phyloP scores from a whole-genome alignment of 92 coral and sea anemone genomes.

The Parazoanthus darwini region DNA sequence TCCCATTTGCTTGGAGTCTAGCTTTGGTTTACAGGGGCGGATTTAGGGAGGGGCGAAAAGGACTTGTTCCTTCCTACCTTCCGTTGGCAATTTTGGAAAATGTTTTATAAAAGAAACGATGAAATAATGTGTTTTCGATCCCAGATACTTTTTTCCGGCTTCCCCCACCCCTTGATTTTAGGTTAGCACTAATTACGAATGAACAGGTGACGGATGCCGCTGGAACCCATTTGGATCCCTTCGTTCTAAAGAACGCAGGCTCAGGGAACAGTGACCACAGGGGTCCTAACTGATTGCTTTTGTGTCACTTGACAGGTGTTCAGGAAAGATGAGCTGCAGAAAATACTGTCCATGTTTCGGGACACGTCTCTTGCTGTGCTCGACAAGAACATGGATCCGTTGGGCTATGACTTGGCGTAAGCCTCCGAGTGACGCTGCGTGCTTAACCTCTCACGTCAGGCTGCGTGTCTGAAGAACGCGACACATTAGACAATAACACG shows the following conservation, averaged over 20 bases:
- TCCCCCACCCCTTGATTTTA: not conserved
- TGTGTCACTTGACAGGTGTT: conserved; percentile 68
- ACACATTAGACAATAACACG: not conserved
- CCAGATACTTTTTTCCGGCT: not conserved
- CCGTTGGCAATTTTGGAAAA: too few species aligned
- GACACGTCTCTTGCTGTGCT: conserved; percentile 79
- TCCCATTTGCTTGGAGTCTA: too few species aligned
- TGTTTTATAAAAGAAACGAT: too few species aligned
- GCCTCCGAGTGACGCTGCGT: not conserved
- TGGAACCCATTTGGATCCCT: too few species aligned
- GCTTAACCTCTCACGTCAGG: not conserved
- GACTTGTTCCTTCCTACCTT: too few species aligned
- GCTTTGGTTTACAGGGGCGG: too few species aligned
- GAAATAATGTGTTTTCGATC: too few species aligned
- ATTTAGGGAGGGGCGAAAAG: too few species aligned
- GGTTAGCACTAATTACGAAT: not conserved
- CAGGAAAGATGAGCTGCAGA: conserved; percentile 91
- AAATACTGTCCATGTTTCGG: conserved; percentile 73
- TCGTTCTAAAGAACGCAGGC: not conserved
- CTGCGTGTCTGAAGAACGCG: not conserved
- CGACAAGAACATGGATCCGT: conserved; percentile 85
- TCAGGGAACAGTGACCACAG: not conserved
- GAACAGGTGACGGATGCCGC: not conserved
- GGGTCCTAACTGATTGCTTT: not conserved
- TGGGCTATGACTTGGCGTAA: conserved; percentile 75